phyloP scores from a whole-genome alignment of 2,797 vertebrate genomes.

The Pseudotriccus pelzelni region DNA sequence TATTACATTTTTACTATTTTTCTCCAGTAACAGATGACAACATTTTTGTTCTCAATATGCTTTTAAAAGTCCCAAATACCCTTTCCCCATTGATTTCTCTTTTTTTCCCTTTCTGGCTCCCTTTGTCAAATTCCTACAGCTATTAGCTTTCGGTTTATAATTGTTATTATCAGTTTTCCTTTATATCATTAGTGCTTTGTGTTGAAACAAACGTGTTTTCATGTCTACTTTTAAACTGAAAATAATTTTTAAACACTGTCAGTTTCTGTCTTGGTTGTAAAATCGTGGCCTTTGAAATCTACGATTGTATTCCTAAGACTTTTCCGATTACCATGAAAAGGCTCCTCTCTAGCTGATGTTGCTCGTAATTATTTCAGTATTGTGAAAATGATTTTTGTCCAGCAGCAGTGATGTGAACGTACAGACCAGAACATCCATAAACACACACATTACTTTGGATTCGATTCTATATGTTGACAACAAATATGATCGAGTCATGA shows the following conservation, averaged over 20 bases:
- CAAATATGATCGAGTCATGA: not conserved
- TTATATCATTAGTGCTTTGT: slow-evolving; percentile 48
- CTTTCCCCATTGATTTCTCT: slow-evolving; percentile 13
- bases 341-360: slow-evolving; percentile 32
- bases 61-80: slow-evolving; percentile 35
- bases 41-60: slow-evolving; percentile 39
- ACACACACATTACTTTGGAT: not conserved
- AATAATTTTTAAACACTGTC: slow-evolving; percentile 16
- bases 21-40: slow-evolving; percentile 31
- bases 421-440: not conserved
- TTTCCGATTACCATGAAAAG: not conserved
- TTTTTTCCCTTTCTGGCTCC: not conserved
- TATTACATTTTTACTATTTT: slow-evolving; percentile 22
- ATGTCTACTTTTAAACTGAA: slow-evolving; percentile 6
- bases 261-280: not conserved
- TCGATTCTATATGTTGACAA: not conserved
- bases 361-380: slow-evolving; percentile 18
- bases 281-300: slow-evolving; percentile 49
- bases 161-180: slow-evolving; percentile 50
- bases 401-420: not conserved
- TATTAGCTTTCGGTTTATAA: slow-evolving; percentile 41
- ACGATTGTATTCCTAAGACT: not conserved
- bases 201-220: slow-evolving; percentile 52
- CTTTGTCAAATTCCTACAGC: slow-evolving; percentile 31
- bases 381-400: not conserved